A percentile compares a stretch with the other conserved stretches of the same genome.
Evolutionary conservation across 2,888 invertebrate species (phyloP).

Genomic region (Lepidocyrtoides sp.): DNA sequence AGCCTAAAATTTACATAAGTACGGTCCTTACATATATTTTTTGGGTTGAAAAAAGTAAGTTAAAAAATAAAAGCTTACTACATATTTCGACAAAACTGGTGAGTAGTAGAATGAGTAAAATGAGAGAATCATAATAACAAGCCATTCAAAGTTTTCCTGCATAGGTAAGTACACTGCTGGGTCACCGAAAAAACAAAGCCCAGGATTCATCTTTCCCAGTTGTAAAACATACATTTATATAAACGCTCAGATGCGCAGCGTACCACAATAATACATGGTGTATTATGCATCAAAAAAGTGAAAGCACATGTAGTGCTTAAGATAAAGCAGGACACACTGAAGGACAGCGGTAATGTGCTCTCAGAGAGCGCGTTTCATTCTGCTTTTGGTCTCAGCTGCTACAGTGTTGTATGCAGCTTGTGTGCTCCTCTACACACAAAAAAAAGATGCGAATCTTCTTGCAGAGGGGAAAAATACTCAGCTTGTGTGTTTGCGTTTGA

Average conservation of each 20-base stretch:
- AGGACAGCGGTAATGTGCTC: constrained; percentile 36
- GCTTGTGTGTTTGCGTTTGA: constrained; percentile 46
- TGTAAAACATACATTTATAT: background rate
- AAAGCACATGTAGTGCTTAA: constrained; percentile 38
- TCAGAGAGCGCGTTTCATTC: background rate
- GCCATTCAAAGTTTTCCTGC: background rate
- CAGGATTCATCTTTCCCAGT: constrained; percentile 5
- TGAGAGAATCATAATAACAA: background rate
- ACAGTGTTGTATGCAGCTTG: background rate
- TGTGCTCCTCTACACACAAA: background rate
- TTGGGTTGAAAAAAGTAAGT: background rate
- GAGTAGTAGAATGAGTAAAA: background rate
- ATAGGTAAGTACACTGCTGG: background rate
- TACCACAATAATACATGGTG: background rate
- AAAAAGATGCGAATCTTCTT: constrained; percentile 30
- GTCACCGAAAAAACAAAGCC: constrained; percentile 16
- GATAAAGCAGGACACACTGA: constrained; percentile 45
- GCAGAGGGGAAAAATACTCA: constrained; percentile 34
- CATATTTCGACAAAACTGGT: background rate
- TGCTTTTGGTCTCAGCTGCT: constrained; percentile 45
- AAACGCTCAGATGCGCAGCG: background rate
- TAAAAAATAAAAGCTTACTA: background rate
- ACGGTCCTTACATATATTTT: background rate
- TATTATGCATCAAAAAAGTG: background rate
- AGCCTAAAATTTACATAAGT: background rate